Evolutionary conservation across 1,140 invertebrate genomes (phyloP).

Genomic region (Nephila pilipes): DNA sequence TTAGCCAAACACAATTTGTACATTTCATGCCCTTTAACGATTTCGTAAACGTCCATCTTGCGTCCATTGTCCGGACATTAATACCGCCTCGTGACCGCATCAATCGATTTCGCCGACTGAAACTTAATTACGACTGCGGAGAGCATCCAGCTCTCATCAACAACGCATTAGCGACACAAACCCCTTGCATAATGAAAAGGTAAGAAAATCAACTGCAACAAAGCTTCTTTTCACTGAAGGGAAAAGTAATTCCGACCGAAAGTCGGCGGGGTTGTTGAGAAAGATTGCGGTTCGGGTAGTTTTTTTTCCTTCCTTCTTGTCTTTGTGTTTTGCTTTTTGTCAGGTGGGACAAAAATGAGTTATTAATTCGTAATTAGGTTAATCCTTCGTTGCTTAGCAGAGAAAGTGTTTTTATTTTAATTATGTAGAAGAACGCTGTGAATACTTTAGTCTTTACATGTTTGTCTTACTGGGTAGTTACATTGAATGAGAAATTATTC

Average conservation of each 20-base stretch:
- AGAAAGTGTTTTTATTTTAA: background rate
- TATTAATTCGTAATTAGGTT: slow-evolving; percentile 25
- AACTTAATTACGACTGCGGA: slow-evolving; percentile 58
- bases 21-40: background rate
- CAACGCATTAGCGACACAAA: slow-evolving; percentile 48
- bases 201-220: slow-evolving; percentile 57
- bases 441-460: no score
- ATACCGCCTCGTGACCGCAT: slow-evolving; percentile 7
- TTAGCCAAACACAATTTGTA: background rate
- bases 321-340: background rate
- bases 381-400: background rate
- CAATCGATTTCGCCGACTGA: slow-evolving; percentile 18
- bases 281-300: background rate
- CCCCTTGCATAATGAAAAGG: slow-evolving; percentile 57
- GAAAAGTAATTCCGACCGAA: background rate
- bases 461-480: no score
- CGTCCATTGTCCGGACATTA: slow-evolving; percentile 53
- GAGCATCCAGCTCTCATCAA: slow-evolving; percentile 44
- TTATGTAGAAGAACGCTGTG: no score
- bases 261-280: background rate
- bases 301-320: background rate
- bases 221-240: slow-evolving; percentile 9
- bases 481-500: no score
- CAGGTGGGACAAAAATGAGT: background rate
- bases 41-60: background rate